Evolutionary conservation across 2,888 invertebrate genomes (phyloP).

Genomic region (Spisula subtruncata): DNA sequence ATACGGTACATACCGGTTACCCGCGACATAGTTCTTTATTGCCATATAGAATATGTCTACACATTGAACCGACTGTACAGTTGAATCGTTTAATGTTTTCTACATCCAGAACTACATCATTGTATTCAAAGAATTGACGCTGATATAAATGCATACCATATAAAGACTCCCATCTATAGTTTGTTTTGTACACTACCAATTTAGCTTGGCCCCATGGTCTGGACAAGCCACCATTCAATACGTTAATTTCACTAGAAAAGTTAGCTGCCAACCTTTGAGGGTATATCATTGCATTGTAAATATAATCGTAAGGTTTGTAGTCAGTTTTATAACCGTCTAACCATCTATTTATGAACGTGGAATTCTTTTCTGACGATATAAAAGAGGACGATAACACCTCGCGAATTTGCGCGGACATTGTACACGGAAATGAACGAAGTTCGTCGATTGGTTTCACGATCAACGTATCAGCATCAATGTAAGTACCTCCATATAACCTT

Average conservation of each 20-base stretch:
- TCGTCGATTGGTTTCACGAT: conserved; percentile 34
- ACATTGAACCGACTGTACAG: conserved; percentile 46
- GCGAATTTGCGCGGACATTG: conserved; percentile 29
- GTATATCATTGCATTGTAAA: conserved; percentile 49
- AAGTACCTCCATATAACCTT: conserved; percentile 46
- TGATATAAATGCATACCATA: conserved; percentile 43
- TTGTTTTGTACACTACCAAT: neutral
- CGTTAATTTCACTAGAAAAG: conserved; percentile 22
- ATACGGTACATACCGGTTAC: too few relatives aligned
- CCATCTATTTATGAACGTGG: conserved; percentile 52
- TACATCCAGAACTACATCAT: neutral
- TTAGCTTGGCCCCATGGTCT: conserved; percentile 20
- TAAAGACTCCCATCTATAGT: conserved; percentile 31
- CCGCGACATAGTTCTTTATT: conserved; percentile 42
- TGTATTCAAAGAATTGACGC: neutral
- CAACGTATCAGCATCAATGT: conserved; percentile 43
- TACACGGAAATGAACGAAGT: conserved; percentile 34
- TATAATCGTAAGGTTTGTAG: conserved; percentile 35
- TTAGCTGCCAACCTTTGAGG: conserved; percentile 19
- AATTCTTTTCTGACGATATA: conserved; percentile 51
- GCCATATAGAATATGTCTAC: conserved; percentile 43
- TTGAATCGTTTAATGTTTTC: conserved; percentile 33
- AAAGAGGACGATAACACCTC: conserved; percentile 37
- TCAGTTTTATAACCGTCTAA: conserved; percentile 47
- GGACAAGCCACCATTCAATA: conserved; percentile 36